Evolutionary conservation across 2,888 invertebrate genomes (phyloP), one percentile per base, ranked within the genome.

Genomic region (Lasioglossum zephyrum): DNA sequence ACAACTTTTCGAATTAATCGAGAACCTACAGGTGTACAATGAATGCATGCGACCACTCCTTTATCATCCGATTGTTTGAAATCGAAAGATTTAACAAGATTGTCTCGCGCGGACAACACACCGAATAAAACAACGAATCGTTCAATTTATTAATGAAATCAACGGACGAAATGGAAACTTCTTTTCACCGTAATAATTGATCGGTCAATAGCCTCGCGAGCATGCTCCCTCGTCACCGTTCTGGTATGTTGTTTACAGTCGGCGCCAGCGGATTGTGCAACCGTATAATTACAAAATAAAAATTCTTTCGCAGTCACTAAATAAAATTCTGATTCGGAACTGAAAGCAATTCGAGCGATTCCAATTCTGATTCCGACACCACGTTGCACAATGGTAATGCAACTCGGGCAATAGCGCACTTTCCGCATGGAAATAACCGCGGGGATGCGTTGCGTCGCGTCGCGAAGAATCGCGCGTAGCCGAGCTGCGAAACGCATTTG

Each of bases 201-300:
- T 31, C 53, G 86, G 75, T 82, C 82, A 72, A 66, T 86, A 74
- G 57, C 60, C 79, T 16, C 22, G 36, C 8, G 60, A 47, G n/a
- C 13, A 9, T 16, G 73, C 73, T 31, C 26, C 16, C 18, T 31
- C 31, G 63, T 81, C 75, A 80, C 79, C 73, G 75, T 78, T 75
- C 63, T 74, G 85, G 80, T 82, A 85, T 87, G 82, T 80, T 79
- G 87, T 87, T 87, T 82, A 84, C 80, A 41, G 76, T 22, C 81
- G 78, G 80, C 82, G 77, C 85, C 79, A 77, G 18, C 22, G 76
- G 66, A 79, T 88, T 83, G 80, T 87, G 79, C 79, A 85, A 82
- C 81, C 73, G 49, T 44, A n/a, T 63, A 63, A 63, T 36, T 63
- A 36, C 63, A 31, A 63, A 63, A 63, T 36, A 8, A 63, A 63